Conservation (phyloP, 2,113 vertebrate genomes). For the Elaphurus davidianus region DNA sequence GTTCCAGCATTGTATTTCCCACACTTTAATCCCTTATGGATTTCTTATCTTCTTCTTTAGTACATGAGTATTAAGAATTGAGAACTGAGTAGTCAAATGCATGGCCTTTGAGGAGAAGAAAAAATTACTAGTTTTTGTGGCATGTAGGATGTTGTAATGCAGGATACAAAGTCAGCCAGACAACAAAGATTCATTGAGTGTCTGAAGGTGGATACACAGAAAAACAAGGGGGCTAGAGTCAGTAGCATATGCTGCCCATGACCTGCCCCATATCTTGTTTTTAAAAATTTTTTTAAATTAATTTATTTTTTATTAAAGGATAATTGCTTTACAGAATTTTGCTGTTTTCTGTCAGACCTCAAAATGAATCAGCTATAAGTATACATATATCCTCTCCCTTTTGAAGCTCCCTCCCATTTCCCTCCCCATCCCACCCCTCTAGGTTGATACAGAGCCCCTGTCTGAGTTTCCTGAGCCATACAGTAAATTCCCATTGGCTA, state of each 20-base stretch:
- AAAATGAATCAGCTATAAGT: neutral
- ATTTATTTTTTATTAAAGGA: neutral
- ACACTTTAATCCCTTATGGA: neutral
- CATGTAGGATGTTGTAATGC: neutral
- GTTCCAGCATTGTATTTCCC: neutral
- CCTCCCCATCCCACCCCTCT: neutral
- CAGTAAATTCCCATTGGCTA: neutral
- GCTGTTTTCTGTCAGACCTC: neutral
- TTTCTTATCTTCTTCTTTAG: slow-evolving; percentile 7
- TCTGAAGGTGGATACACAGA: neutral
- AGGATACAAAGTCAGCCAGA: neutral
- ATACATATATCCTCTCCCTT: neutral
- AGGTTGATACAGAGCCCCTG: neutral
- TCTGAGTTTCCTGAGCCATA: neutral
- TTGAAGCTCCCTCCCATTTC: neutral
- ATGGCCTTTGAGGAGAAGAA: neutral
- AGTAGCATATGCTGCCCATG: neutral
- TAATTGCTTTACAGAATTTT: neutral
- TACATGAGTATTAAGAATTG: neutral
- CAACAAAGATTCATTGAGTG: neutral
- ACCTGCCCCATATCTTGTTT: neutral
- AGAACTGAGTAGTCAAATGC: neutral
- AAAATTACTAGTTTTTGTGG: neutral
- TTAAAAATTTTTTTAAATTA: neutral
- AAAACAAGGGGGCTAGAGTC: neutral